phyloP scores from a whole-genome alignment of 1,140 invertebrate species.

The Brachionus manjavacas region DNA sequence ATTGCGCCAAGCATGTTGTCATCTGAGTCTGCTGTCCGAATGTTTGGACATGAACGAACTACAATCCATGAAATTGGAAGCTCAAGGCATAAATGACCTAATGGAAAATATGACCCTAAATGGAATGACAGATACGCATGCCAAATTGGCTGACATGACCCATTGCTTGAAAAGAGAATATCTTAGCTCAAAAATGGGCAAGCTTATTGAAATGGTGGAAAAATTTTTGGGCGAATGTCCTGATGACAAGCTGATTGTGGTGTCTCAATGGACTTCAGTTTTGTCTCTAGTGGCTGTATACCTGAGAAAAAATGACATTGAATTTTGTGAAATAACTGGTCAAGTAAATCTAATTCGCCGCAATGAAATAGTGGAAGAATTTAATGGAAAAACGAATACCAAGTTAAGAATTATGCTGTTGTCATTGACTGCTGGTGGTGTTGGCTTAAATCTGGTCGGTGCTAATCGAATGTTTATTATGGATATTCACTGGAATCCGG shows the following conservation, averaged over 20 bases:
- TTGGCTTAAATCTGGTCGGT: constrained; percentile 81
- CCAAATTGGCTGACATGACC: constrained; percentile 48
- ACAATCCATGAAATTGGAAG: constrained; percentile 23
- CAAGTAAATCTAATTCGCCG: constrained; percentile 52
- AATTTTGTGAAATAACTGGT: constrained; percentile 66
- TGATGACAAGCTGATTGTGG: constrained; percentile 61
- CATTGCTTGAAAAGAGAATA: constrained; percentile 25
- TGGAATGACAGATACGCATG: background rate
- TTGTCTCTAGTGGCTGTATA: constrained; percentile 66
- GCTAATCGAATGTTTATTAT: constrained; percentile 81
- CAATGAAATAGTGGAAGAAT: constrained; percentile 62
- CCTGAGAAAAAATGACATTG: constrained; percentile 60
- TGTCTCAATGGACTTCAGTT: constrained; percentile 79
- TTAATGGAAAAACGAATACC: constrained; percentile 63
- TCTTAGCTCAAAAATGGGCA: constrained; percentile 17
- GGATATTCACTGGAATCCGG: constrained; percentile 92
- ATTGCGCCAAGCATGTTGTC: constrained; percentile 79
- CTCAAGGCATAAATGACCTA: background rate
- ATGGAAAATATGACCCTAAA: constrained; percentile 26
- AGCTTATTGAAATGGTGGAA: constrained; percentile 31
- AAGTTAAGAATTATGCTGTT: constrained; percentile 65
- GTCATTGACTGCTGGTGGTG: constrained; percentile 80
- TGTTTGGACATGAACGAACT: constrained; percentile 29
- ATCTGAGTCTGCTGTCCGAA: constrained; percentile 71
- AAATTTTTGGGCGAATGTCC: background rate